Evolutionary conservation across 2,797 vertebrate species (phyloP).

Genomic region (Emys orbicularis): DNA sequence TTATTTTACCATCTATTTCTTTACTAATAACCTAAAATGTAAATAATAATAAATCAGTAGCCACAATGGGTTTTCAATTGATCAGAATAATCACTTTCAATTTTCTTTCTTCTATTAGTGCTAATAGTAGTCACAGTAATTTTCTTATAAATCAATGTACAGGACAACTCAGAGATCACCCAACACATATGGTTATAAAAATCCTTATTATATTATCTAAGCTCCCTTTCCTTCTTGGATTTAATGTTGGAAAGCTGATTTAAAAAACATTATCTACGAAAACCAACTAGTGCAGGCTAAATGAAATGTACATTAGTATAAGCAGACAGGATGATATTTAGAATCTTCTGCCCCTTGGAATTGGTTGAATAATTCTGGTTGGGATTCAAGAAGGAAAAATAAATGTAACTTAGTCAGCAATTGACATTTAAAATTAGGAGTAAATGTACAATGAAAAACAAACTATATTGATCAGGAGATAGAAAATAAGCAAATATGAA

Average conservation of each 20-base stretch:
- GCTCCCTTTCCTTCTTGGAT: background rate
- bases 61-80: background rate
- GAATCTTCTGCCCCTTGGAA: background rate
- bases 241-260: background rate
- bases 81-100: background rate
- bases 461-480: background rate
- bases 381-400: background rate
- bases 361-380: background rate
- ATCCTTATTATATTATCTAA: background rate
- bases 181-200: background rate
- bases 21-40: slow-evolving; percentile 83
- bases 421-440: background rate
- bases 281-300: background rate
- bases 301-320: background rate
- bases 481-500: background rate
- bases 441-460: background rate
- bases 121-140: background rate
- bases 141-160: background rate
- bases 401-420: background rate
- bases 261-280: background rate
- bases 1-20: slow-evolving; percentile 85
- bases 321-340: background rate
- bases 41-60: slow-evolving; percentile 53
- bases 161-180: background rate
- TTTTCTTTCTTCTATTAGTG: background rate